Evolutionary conservation across 1,140 invertebrate genomes (phyloP).

Genomic region (Nixonia krombeini): DNA sequence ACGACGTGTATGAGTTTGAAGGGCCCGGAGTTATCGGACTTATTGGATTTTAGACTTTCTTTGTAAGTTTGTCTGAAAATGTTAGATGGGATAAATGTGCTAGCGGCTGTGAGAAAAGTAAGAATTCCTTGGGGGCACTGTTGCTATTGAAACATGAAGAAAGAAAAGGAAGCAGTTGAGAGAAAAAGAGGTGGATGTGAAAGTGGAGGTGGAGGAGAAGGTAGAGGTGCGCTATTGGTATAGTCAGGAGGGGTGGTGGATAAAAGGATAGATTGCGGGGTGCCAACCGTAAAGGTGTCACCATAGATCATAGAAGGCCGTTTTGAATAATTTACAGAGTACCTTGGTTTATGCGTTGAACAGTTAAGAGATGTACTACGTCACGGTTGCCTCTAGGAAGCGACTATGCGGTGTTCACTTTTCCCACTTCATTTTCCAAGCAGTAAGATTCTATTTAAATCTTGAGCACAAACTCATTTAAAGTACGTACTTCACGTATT

Average conservation of each 20-base stretch:
- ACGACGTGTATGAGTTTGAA: constrained; percentile 7
- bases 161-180: constrained; percentile 15
- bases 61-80: constrained; percentile 58
- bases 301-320: constrained; percentile 54
- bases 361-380: constrained; percentile 15
- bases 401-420: constrained; percentile 1
- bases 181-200: constrained; percentile 9
- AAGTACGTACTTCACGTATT: too few species aligned
- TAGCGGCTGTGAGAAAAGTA: constrained; percentile 58
- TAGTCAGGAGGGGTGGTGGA: constrained; percentile 14
- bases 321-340: constrained; percentile 60
- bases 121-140: constrained; percentile 50
- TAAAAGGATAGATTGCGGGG: constrained; percentile 45
- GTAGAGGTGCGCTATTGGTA: too few species aligned
- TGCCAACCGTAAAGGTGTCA: constrained; percentile 46
- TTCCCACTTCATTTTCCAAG: constrained; percentile 6
- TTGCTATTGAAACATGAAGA: constrained; percentile 19
- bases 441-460: constrained; percentile 5
- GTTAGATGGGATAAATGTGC: constrained; percentile 56
- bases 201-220: constrained; percentile 8
- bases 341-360: constrained; percentile 33
- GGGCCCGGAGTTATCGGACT: constrained; percentile 54
- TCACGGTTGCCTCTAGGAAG: constrained; percentile 28
- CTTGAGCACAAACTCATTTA: not conserved
- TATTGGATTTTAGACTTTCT: constrained; percentile 59